Percentiles rank a stretch among this genome's conserved stretches.
Evolutionary conservation across 2,797 vertebrate species (phyloP).

Genomic region (Ctenochaetus hawaiiensis): DNA sequence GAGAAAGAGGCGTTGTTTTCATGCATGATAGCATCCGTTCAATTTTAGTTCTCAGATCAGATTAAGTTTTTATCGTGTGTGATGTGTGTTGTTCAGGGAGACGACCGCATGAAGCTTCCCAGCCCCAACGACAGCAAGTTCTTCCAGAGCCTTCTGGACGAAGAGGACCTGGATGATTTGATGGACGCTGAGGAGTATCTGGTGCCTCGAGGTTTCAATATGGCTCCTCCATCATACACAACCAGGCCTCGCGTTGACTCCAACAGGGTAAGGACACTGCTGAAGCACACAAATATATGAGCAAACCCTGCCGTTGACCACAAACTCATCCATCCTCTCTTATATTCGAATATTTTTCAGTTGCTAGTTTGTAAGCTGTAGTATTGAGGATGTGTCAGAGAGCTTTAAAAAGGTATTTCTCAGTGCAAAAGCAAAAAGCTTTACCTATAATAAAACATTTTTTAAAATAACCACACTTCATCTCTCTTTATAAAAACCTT

Average conservation of each 20-base stretch:
- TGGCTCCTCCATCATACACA: conserved; percentile 88
- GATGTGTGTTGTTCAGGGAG: conserved; percentile 84
- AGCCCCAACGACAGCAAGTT: conserved; percentile 98
- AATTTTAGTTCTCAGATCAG: neutral
- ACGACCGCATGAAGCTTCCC: conserved; percentile 97
- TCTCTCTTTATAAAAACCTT: neutral
- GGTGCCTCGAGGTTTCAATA: conserved; percentile 92
- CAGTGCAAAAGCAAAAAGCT: neutral
- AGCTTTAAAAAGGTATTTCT: neutral
- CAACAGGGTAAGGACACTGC: conserved; percentile 87
- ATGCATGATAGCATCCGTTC: too few relatives aligned
- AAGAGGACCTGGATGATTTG: conserved; percentile 95
- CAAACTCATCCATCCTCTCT: too few relatives aligned
- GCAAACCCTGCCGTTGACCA: too few relatives aligned
- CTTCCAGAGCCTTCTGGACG: conserved; percentile 97
- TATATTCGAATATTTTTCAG: neutral
- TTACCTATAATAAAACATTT: neutral
- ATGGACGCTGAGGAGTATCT: conserved; percentile 98
- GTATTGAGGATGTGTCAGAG: neutral
- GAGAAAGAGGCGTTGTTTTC: too few relatives aligned
- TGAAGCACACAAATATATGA: neutral
- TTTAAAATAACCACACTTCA: neutral
- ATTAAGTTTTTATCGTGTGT: neutral
- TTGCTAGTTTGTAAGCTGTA: neutral
- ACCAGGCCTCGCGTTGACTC: conserved; percentile 91